Evolutionary conservation across 2,113 vertebrate genomes (phyloP).

Genomic region (Muscicapa adusta): DNA sequence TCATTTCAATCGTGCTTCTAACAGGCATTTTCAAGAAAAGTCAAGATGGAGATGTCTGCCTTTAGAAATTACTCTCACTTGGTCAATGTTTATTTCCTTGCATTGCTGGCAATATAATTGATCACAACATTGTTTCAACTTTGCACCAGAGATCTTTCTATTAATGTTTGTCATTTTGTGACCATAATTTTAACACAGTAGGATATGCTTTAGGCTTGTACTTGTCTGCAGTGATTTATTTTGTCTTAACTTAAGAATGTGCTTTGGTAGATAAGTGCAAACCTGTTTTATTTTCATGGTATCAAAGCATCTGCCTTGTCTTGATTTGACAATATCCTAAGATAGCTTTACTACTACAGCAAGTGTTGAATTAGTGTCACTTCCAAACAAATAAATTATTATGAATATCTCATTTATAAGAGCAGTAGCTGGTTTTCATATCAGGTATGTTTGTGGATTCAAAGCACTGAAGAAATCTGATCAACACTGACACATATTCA

Average conservation of each 20-base stretch:
- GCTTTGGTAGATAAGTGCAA: constrained; percentile 8
- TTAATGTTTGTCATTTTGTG: not conserved
- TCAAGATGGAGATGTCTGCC: not conserved
- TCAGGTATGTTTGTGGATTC: constrained; percentile 21
- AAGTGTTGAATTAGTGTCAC: constrained; percentile 29
- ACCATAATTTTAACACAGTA: constrained; percentile 8
- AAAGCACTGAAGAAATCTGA: constrained; percentile 26
- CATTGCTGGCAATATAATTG: not conserved
- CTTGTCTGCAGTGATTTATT: constrained; percentile 58
- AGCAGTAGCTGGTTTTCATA: constrained; percentile 36
- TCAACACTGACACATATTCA: not conserved
- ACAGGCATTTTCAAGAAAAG: not conserved
- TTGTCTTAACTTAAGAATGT: constrained; percentile 17
- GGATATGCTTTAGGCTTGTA: constrained; percentile 39
- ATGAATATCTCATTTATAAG: constrained; percentile 35
- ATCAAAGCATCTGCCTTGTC: constrained; percentile 39
- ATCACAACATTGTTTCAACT: not conserved
- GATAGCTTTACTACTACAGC: not conserved
- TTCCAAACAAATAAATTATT: not conserved
- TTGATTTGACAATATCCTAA: constrained; percentile 25
- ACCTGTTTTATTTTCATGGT: constrained; percentile 31
- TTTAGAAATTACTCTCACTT: not conserved
- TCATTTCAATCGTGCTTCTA: not conserved
- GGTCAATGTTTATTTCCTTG: not conserved
- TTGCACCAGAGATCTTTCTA: not conserved